Percentiles rank a stretch among this genome's conserved stretches.
Conservation (phyloP, 1,140 invertebrate species). For the Ridgeia piscesae region DNA sequence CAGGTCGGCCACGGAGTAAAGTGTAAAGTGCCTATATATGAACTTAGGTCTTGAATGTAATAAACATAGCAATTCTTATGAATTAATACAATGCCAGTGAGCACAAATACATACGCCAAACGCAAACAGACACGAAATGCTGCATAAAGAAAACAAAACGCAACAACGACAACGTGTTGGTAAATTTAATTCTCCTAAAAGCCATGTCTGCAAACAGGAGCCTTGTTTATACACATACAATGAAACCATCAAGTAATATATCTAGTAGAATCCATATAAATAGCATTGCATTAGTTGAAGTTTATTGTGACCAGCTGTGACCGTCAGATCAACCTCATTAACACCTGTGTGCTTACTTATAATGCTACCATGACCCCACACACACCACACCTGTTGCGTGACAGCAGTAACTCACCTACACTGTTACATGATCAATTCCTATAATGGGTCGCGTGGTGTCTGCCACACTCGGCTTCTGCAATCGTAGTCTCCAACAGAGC, state of each 20-base stretch:
- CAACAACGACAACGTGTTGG: background rate
- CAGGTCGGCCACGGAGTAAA: too few species aligned
- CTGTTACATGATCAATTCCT: background rate
- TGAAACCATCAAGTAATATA: background rate
- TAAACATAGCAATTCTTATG: too few species aligned
- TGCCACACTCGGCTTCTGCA: background rate
- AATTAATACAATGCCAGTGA: background rate
- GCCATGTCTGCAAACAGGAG: background rate
- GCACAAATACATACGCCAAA: background rate
- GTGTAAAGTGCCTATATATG: too few species aligned
- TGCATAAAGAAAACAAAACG: background rate
- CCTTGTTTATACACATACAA: background rate
- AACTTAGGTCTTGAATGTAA: too few species aligned
- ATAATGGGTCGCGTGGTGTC: background rate
- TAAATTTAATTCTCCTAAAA: background rate
- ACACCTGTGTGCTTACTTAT: background rate
- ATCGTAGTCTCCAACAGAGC: too few species aligned
- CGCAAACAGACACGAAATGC: background rate
- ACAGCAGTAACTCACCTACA: background rate
- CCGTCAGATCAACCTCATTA: background rate
- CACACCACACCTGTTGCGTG: background rate
- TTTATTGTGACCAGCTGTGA: background rate
- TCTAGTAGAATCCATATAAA: background rate
- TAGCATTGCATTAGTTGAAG: background rate
- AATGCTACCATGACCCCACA: background rate